Conservation (phyloP, 2,797 vertebrate species). For the Cossypha dichroa region DNA sequence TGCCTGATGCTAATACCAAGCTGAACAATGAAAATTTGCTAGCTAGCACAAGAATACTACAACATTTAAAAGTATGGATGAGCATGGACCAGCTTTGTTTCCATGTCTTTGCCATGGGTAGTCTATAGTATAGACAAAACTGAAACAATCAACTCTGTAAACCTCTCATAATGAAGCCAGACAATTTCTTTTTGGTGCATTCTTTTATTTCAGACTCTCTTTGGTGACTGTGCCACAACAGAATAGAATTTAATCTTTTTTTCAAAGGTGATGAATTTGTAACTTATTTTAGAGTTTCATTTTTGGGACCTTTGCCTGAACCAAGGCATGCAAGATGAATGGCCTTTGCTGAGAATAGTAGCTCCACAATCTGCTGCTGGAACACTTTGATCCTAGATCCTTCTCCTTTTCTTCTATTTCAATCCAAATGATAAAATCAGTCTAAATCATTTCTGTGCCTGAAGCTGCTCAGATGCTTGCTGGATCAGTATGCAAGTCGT, state of each 20-base stretch:
- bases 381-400: slow-evolving; percentile 46
- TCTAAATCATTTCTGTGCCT: neutral
- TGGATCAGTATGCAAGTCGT: slow-evolving; percentile 27
- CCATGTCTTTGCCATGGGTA: neutral
- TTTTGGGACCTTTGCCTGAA: slow-evolving; percentile 18
- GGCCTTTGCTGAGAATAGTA: slow-evolving; percentile 16
- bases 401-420: slow-evolving; percentile 23
- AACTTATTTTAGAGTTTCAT: slow-evolving; percentile 13
- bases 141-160: neutral
- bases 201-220: neutral
- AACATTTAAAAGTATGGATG: neutral
- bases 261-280: neutral
- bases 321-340: slow-evolving; percentile 9
- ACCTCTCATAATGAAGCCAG: neutral
- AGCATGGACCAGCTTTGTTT: neutral
- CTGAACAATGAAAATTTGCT: accelerated
- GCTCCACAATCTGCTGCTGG: neutral
- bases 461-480: slow-evolving; percentile 49
- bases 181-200: neutral
- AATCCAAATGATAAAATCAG: slow-evolving; percentile 17
- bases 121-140: neutral
- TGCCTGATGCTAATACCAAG: neutral
- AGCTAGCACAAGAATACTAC: neutral
- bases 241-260: neutral
- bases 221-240: neutral